Conservation (phyloP, 2,888 invertebrate genomes). For the Acronicta aceris region DNA sequence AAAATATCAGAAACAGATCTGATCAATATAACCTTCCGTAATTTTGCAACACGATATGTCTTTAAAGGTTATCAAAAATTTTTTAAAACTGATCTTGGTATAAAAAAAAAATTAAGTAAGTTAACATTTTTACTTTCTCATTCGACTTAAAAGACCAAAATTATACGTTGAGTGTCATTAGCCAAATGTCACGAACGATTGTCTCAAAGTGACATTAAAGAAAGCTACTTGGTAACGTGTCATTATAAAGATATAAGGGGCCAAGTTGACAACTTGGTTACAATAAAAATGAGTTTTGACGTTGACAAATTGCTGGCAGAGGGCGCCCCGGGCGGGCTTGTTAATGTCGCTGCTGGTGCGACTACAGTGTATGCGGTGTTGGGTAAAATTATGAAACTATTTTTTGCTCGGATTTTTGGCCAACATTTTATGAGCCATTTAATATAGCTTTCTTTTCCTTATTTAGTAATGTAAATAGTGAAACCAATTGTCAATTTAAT, state of each 20-base stretch:
- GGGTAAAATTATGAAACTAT: conserved; percentile 21
- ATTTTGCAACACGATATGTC: conserved; percentile 38
- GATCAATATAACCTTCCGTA: conserved; percentile 32
- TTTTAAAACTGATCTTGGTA: conserved; percentile 20
- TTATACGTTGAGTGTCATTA: conserved; percentile 50
- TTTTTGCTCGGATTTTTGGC: conserved; percentile 1
- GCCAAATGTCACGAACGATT: conserved; percentile 56
- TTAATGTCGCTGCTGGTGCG: conserved; percentile 59
- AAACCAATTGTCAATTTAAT: no score
- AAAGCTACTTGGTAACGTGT: conserved; percentile 63
- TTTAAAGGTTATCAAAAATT: conserved; percentile 38
- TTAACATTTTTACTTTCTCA: conserved; percentile 44
- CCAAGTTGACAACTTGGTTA: conserved; percentile 77
- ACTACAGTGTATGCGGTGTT: conserved; percentile 47
- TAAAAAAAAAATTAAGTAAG: conserved; percentile 50
- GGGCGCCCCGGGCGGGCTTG: conserved; percentile 66
- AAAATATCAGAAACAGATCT: conserved; percentile 37
- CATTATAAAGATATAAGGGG: conserved; percentile 75
- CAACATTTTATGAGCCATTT: background rate
- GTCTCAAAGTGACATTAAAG: conserved; percentile 60
- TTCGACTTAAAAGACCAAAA: conserved; percentile 45
- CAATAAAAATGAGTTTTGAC: conserved; percentile 78
- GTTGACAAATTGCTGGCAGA: conserved; percentile 75
- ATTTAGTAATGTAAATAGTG: no score
- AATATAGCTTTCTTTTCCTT: no score